A percentile compares a stretch with the other conserved stretches of the same genome.
phyloP scores from a whole-genome alignment of 2,113 vertebrate genomes.

The Dermatemys mawii region DNA sequence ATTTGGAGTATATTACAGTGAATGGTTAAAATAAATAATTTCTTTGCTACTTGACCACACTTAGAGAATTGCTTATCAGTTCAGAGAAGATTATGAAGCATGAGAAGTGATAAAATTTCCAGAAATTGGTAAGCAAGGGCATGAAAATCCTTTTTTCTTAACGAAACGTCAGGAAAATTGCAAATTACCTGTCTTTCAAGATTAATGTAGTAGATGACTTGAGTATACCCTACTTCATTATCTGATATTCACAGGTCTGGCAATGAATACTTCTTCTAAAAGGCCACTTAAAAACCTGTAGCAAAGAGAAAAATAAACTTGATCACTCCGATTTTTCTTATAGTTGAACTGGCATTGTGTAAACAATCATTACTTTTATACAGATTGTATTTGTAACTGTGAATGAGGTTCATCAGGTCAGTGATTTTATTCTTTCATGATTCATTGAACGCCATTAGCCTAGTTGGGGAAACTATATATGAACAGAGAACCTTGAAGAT shows the following conservation, averaged over 20 bases:
- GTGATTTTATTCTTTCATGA: too few species aligned
- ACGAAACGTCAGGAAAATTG: background rate
- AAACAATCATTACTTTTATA: too few species aligned
- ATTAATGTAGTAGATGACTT: background rate
- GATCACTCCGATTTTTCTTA: background rate
- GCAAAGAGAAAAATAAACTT: background rate
- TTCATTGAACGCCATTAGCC: background rate
- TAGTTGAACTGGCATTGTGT: background rate
- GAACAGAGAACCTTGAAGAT: background rate
- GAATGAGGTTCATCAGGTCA: background rate
- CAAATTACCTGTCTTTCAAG: background rate
- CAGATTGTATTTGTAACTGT: background rate
- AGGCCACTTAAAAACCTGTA: background rate
- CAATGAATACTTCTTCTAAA: background rate
- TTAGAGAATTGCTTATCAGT: background rate
- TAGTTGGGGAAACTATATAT: background rate
- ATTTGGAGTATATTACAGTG: background rate
- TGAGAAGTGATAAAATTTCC: background rate
- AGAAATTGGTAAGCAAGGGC: background rate
- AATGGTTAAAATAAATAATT: background rate
- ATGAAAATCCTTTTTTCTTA: background rate
- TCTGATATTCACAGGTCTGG: background rate
- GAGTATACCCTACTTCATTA: background rate
- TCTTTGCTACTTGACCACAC: background rate
- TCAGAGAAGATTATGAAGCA: background rate